phyloP scores from a whole-genome alignment of 2,888 invertebrate genomes.

The Lithophane ornitopus region DNA sequence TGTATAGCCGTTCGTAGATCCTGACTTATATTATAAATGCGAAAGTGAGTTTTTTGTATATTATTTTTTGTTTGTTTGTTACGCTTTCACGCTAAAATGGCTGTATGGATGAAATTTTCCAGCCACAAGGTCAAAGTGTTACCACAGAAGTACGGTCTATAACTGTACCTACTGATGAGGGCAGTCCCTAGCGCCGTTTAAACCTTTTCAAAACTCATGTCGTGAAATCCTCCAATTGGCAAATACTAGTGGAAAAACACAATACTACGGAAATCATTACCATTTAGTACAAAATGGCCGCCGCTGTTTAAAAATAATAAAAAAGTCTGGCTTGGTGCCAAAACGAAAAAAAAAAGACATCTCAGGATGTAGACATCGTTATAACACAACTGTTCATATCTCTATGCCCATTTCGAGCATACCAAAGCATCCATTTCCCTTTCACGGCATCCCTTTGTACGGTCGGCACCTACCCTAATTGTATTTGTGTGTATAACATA shows the following conservation, averaged over 20 bases:
- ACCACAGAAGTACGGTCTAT: neutral
- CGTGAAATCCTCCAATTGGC: neutral
- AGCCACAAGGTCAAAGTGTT: neutral
- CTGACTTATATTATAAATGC: no score
- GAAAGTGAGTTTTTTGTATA: no score
- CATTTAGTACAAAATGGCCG: neutral
- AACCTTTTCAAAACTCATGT: neutral
- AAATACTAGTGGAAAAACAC: neutral
- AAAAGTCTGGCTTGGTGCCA: constrained; percentile 18
- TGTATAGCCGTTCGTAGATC: neutral
- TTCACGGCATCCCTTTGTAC: constrained; percentile 1
- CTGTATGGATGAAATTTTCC: no score
- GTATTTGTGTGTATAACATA: constrained; percentile 38
- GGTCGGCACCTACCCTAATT: constrained; percentile 28
- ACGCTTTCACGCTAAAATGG: no score
- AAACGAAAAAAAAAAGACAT: neutral
- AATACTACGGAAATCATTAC: neutral
- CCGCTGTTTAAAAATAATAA: neutral
- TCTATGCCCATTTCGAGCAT: constrained; percentile 6
- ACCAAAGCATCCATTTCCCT: neutral
- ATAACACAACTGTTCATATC: neutral
- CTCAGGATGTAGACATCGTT: neutral
- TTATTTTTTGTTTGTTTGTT: no score
- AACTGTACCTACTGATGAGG: neutral
- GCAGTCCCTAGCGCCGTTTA: no score